Evolutionary conservation across 37 sponge, comb jelly and placozoan genomes (phyloP), one percentile per base, ranked within the genome.

Genomic region (Chondrosia reniformis): DNA sequence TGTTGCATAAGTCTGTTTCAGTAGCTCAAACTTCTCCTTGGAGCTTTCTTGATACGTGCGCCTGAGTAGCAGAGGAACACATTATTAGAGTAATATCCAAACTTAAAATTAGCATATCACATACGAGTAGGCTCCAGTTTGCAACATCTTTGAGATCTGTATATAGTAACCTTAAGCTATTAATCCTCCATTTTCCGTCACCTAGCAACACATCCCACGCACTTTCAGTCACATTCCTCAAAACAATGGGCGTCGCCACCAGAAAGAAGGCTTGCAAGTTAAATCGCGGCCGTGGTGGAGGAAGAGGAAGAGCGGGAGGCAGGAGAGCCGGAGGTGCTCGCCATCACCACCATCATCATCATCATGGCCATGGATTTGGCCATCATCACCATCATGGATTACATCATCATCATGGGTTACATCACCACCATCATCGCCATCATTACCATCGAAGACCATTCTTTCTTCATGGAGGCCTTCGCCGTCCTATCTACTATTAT

Each of bases 111-210:
- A n/a, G n/a, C n/a, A n/a, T n/a, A n/a, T n/a, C n/a, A n/a, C n/a
- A 89, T 89, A 89, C 90, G 90, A 89, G 45, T 89, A 89, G 10
- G 86, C 90, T 75, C 89, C 81, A 13, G 77, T 33, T 19, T 46
- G 56, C 22, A 85, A 30, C 86, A 80, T 85, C 39, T 21, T 46
- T 32, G 19, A 7, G 15, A 37, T 5, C n/a, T n/a, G n/a, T n/a
- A n/a, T n/a, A n/a, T n/a, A n/a, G n/a, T n/a, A n/a, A n/a, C n/a
- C n/a, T n/a, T n/a, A n/a, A n/a, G n/a, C n/a, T n/a, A n/a, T n/a
- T n/a, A n/a, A n/a, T n/a, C n/a, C n/a, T n/a, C n/a, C n/a, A n/a
- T n/a, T n/a, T n/a, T n/a, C n/a, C n/a, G n/a, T n/a, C n/a, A n/a
- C n/a, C n/a, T n/a, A n/a, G n/a, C n/a, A n/a, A n/a, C n/a, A n/a